Conservation (phyloP, 2,113 vertebrate species). For the Lucifuga dentata region DNA sequence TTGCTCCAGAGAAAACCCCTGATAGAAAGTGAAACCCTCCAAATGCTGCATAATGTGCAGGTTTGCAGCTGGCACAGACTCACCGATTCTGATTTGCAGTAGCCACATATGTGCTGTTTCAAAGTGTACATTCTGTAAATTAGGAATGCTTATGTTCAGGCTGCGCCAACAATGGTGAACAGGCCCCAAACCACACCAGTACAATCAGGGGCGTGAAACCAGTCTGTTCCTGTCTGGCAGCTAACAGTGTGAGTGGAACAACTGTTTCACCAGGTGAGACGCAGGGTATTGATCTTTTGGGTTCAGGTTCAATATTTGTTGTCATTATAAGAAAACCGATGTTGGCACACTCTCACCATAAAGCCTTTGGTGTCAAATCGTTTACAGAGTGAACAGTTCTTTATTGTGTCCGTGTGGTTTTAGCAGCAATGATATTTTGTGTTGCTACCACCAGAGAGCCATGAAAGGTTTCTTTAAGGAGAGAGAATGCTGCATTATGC, state of each 20-base stretch:
- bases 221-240: conserved; percentile 67
- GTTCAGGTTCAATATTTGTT: conserved; percentile 33
- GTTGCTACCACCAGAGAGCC: conserved; percentile 58
- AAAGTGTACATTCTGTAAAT: conserved; percentile 63
- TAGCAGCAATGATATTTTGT: conserved; percentile 31
- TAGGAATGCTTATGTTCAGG: conserved; percentile 63
- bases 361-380: conserved; percentile 38
- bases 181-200: conserved; percentile 77
- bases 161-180: conserved; percentile 69
- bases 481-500: conserved; percentile 60
- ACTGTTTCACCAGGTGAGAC: conserved; percentile 63
- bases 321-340: conserved; percentile 1
- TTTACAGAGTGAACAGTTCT: conserved; percentile 48
- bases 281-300: conserved; percentile 17
- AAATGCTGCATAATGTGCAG: not conserved
- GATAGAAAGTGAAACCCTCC: not conserved
- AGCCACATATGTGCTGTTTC: conserved; percentile 62
- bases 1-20: no score
- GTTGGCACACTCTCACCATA: conserved; percentile 16
- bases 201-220: conserved; percentile 58
- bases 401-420: conserved; percentile 22
- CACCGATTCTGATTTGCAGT: not conserved
- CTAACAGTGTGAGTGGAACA: conserved; percentile 37
- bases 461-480: conserved; percentile 67
- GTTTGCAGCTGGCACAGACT: not conserved